These are phyloP conservation scores for Harmothoe impar DNA, from an alignment of 2,888 invertebrate species.

Conservation along the genomic window DNA sequence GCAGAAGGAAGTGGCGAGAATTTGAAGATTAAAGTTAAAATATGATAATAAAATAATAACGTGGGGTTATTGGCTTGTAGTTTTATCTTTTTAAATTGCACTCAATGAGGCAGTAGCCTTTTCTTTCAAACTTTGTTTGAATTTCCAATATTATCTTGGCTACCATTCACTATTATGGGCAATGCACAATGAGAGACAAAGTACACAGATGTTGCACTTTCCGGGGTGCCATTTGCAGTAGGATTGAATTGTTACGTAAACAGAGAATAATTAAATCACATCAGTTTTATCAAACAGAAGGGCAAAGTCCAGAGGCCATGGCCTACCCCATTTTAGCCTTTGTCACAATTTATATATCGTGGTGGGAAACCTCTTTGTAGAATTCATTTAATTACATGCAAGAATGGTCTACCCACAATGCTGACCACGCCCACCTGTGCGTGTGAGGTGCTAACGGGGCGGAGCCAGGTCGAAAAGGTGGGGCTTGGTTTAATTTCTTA, in stretches of 20 bases:
- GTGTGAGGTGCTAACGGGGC: neutral
- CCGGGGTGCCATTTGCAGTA: neutral
- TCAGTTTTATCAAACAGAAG: neutral
- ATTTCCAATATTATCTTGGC: no score
- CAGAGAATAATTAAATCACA: neutral
- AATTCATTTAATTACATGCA: neutral
- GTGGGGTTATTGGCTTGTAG: no score
- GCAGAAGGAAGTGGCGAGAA: no score
- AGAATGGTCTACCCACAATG: neutral
- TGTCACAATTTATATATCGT: constrained; percentile 5
- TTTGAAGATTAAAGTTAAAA: no score
- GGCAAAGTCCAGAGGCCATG: neutral
- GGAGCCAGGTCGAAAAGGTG: neutral
- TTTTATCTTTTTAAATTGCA: no score
- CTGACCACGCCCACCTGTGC: neutral
- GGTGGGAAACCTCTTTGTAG: neutral
- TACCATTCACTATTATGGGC: no score
- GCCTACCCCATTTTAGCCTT: neutral
- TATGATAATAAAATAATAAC: no score
- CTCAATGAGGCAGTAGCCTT: no score
- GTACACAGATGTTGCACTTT: constrained; percentile 1
- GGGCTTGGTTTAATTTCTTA: neutral
- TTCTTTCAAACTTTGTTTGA: no score
- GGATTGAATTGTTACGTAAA: constrained; percentile 6
- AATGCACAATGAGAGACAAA: neutral